These are phyloP conservation scores for Botia kubotai DNA, from an alignment of 2,797 vertebrate species.

Conservation along the genomic window DNA sequence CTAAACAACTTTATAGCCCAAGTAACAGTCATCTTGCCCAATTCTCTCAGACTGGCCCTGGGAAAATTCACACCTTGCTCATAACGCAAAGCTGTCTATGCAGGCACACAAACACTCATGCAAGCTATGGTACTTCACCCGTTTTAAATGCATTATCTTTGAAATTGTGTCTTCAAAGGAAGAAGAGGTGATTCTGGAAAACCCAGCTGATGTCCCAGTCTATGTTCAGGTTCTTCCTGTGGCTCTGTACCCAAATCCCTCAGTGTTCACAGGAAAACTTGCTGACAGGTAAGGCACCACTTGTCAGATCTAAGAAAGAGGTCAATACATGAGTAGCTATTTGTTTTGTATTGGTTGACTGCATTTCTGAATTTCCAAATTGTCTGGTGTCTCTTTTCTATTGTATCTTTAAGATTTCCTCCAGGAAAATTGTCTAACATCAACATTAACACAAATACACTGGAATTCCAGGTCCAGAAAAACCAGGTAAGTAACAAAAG, in stretches of 20 bases:
- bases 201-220: slow-evolving; percentile 91
- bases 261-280: slow-evolving; percentile 86
- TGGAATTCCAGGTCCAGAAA: slow-evolving; percentile 93
- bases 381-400: neutral
- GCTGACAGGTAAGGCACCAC: slow-evolving; percentile 83
- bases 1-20: no score
- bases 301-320: neutral
- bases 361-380: neutral
- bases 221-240: slow-evolving; percentile 91
- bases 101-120: neutral
- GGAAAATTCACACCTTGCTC: neutral
- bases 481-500: slow-evolving; percentile 81
- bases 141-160: neutral
- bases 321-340: neutral
- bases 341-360: neutral
- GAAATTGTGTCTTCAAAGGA: slow-evolving; percentile 77
- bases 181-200: slow-evolving; percentile 91
- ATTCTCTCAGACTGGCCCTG: no score
- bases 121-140: neutral
- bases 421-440: slow-evolving; percentile 87
- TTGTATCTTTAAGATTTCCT: slow-evolving; percentile 83
- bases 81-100: neutral
- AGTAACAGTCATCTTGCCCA: neutral
- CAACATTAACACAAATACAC: slow-evolving; percentile 84
- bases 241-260: slow-evolving; percentile 90